Evolutionary conservation across 2,888 invertebrate species (phyloP).

Genomic region (Tryphoninae sp.): DNA sequence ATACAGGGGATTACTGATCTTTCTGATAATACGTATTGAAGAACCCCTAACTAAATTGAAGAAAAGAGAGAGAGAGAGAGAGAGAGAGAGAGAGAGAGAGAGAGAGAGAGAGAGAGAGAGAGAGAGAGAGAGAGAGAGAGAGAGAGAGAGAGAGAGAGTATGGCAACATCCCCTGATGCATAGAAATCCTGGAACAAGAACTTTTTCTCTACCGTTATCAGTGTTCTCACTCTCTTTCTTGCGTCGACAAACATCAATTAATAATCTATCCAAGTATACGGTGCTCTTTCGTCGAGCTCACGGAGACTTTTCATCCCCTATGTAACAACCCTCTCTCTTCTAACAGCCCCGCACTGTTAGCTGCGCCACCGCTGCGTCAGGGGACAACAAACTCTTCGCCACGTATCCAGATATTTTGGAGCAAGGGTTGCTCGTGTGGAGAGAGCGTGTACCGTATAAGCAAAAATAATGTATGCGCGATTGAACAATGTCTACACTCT

Average conservation of each 20-base stretch:
- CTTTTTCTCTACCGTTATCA: neutral
- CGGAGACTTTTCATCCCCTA: neutral
- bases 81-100: neutral
- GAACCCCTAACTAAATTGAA: too few species aligned
- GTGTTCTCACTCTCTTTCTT: neutral
- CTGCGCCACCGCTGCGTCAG: neutral
- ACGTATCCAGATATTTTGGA: slow-evolving; percentile 22
- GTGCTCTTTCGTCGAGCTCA: neutral
- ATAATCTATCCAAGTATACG: slow-evolving; percentile 62
- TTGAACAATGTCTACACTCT: slow-evolving; percentile 29
- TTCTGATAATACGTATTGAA: neutral
- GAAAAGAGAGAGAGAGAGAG: neutral
- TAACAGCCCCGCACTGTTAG: neutral
- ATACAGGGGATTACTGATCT: neutral
- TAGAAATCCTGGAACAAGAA: neutral
- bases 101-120: neutral
- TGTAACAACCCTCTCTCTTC: neutral
- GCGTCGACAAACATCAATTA: slow-evolving; percentile 66
- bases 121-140: slow-evolving; percentile 7
- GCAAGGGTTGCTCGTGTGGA: neutral
- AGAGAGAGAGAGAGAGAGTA: slow-evolving; percentile 6
- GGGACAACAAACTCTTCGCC: slow-evolving; percentile 26
- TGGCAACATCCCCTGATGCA: neutral
- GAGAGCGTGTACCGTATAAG: neutral
- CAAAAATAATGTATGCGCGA: neutral